Evolutionary conservation across 2,113 vertebrate species (phyloP).

Genomic region (Tetrax tetrax): DNA sequence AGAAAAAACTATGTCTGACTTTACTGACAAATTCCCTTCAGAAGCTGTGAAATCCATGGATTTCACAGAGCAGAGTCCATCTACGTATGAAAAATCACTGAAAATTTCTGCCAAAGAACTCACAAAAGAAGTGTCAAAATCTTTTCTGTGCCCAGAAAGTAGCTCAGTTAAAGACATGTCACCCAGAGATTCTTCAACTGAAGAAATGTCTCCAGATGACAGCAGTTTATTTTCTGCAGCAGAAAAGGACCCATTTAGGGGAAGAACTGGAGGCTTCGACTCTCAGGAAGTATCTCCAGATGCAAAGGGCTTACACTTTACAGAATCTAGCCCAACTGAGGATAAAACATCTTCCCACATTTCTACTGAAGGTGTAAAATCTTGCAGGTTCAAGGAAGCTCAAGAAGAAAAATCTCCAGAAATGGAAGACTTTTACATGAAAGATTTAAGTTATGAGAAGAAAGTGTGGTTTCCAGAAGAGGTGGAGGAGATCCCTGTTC

Average conservation of each 20-base stretch:
- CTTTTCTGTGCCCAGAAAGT: constrained; percentile 37
- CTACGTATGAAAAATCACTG: not conserved
- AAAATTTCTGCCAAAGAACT: constrained; percentile 8
- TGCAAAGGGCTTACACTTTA: constrained; percentile 14
- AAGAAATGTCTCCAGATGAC: constrained; percentile 52
- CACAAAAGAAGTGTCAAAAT: not conserved
- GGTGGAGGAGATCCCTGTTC: constrained; percentile 66
- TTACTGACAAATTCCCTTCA: not conserved
- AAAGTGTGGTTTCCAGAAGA: constrained; percentile 82
- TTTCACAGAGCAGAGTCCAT: not conserved
- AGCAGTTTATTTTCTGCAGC: constrained; percentile 43
- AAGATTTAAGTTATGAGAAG: constrained; percentile 78
- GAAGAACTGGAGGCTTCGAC: not conserved
- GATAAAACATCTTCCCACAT: not conserved
- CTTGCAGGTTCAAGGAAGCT: not conserved
- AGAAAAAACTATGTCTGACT: not conserved
- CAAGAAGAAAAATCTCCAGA: constrained; percentile 61
- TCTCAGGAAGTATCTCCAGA: constrained; percentile 41
- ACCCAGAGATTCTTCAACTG: constrained; percentile 11
- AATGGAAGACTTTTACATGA: constrained; percentile 71
- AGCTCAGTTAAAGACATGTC: not conserved
- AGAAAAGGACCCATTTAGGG: constrained; percentile 38
- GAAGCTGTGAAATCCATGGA: not conserved
- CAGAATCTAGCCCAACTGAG: constrained; percentile 1
- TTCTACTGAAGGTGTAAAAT: not conserved